phyloP scores from a whole-genome alignment of 1,140 invertebrate species.

The Helicorthomorpha holstii region DNA sequence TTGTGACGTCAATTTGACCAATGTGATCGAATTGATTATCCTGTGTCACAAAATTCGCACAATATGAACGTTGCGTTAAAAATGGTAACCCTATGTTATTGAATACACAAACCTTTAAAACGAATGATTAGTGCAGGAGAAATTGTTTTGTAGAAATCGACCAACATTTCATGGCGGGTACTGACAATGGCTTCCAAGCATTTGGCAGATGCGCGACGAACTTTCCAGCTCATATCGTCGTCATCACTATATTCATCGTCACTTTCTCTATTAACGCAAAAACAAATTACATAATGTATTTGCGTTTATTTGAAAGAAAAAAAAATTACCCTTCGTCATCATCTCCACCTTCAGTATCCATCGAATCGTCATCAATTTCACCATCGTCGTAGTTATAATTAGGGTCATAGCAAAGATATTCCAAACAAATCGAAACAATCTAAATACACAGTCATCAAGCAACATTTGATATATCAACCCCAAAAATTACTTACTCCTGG shows the following conservation, averaged over 20 bases:
- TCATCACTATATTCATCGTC: constrained; percentile 95
- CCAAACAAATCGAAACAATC: constrained; percentile 76
- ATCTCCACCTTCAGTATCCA: constrained; percentile 40
- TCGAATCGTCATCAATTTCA: constrained; percentile 41
- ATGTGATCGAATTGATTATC: no score
- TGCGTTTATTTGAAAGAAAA: constrained; percentile 2
- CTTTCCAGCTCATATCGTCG: constrained; percentile 99
- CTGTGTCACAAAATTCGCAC: no score
- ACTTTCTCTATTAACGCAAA: constrained; percentile 42
- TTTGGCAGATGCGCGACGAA: constrained; percentile 84
- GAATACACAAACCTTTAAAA: constrained; percentile 57
- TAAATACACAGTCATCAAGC: constrained; percentile 18
- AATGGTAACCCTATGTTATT: constrained; percentile 3
- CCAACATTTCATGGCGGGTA: constrained; percentile 73
- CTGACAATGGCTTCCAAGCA: constrained; percentile 88
- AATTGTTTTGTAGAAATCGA: constrained; percentile 74
- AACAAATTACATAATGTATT: background rate
- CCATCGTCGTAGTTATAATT: constrained; percentile 96
- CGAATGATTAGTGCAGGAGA: constrained; percentile 76
- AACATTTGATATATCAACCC: background rate
- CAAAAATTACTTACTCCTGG: constrained; percentile 41
- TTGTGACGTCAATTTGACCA: no score
- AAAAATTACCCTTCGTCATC: constrained; percentile 39
- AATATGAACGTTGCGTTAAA: no score
- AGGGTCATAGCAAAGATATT: constrained; percentile 92